Percentiles rank a stretch among this genome's conserved stretches.
Evolutionary conservation across 2,888 invertebrate genomes (phyloP).

Genomic region (Apamea monoglypha): DNA sequence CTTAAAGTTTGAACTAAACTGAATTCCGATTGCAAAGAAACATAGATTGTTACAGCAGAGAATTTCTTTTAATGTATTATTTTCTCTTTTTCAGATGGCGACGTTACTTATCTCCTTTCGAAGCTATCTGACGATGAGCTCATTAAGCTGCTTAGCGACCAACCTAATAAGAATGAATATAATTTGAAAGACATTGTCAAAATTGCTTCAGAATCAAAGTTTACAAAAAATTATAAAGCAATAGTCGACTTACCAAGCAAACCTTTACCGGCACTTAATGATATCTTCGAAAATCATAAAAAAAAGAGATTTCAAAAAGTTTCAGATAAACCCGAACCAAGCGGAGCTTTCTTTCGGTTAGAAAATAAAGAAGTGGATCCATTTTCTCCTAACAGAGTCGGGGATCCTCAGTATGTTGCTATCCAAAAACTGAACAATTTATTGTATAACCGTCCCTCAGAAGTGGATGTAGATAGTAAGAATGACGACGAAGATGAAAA

Average conservation of each 20-base stretch:
- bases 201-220: slow-evolving; percentile 69
- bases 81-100: slow-evolving; percentile 73
- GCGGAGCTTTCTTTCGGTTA: slow-evolving; percentile 77
- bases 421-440: slow-evolving; percentile 81
- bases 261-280: slow-evolving; percentile 35
- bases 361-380: slow-evolving; percentile 80
- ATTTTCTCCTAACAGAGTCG: slow-evolving; percentile 67
- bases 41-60: background rate
- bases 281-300: slow-evolving; percentile 53
- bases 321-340: slow-evolving; percentile 62
- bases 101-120: slow-evolving; percentile 81
- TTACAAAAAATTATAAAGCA: slow-evolving; percentile 36
- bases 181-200: slow-evolving; percentile 79
- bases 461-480: slow-evolving; percentile 66
- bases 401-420: slow-evolving; percentile 77
- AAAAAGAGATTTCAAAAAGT: slow-evolving; percentile 63
- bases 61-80: background rate
- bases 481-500: slow-evolving; percentile 75
- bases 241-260: slow-evolving; percentile 39
- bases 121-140: slow-evolving; percentile 84
- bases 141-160: slow-evolving; percentile 78
- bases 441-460: slow-evolving; percentile 74
- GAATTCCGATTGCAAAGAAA: background rate
- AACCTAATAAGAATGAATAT: slow-evolving; percentile 79
- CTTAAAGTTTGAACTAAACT: background rate